Percentiles rank a stretch among this genome's conserved stretches.
phyloP scores from a whole-genome alignment of 2,797 vertebrate genomes.

The Manis crassicaudata region DNA sequence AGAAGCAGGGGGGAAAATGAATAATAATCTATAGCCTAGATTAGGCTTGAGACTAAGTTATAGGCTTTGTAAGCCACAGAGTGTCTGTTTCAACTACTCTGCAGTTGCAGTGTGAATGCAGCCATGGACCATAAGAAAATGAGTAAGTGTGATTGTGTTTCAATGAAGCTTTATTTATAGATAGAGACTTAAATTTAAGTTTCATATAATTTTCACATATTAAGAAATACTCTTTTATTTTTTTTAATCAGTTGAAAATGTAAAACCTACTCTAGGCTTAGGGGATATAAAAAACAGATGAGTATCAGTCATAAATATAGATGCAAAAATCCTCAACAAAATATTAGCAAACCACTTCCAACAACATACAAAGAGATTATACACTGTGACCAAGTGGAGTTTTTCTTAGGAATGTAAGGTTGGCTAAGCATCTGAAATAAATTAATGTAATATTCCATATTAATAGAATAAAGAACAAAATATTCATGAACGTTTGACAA shows the following conservation, averaged over 20 bases:
- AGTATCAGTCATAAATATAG: neutral
- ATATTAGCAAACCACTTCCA: neutral
- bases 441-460: neutral
- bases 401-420: neutral
- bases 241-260: neutral
- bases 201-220: neutral
- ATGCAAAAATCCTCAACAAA: neutral
- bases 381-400: neutral
- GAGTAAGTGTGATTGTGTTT: neutral
- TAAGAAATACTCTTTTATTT: neutral
- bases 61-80: neutral
- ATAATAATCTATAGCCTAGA: neutral
- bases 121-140: neutral
- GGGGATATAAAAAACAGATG: neutral
- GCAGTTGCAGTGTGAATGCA: neutral
- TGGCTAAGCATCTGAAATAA: neutral
- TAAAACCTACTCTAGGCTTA: neutral
- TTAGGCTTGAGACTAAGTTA: neutral
- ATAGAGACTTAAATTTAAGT: neutral
- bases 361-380: neutral
- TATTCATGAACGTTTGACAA: neutral
- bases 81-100: neutral
- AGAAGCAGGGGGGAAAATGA: neutral
- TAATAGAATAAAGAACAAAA: neutral
- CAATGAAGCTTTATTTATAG: neutral